Conservation (phyloP, 2,113 vertebrate genomes). For the Poecile atricapillus region DNA sequence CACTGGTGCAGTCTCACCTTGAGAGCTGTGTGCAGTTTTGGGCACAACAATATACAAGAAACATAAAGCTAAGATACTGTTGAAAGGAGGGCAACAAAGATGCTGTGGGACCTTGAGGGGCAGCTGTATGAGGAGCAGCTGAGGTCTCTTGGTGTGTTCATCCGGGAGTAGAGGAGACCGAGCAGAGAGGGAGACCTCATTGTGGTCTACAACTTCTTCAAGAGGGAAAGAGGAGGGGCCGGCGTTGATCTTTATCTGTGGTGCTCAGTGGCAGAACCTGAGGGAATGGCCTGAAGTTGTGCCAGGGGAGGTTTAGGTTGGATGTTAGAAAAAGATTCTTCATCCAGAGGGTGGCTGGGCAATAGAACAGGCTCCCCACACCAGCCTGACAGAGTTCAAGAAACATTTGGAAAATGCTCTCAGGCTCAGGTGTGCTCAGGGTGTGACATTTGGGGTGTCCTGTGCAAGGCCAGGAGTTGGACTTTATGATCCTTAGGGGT, state of each 20-base stretch:
- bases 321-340: not conserved
- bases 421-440: too few relatives aligned
- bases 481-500: not conserved
- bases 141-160: not conserved
- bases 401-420: not conserved
- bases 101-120: not conserved
- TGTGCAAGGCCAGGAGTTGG: not conserved
- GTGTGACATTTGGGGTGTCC: not conserved
- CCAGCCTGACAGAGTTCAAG: not conserved
- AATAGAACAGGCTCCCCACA: not conserved
- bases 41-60: not conserved
- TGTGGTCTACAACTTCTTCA: not conserved
- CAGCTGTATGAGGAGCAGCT: rapidly evolving
- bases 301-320: not conserved
- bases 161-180: not conserved
- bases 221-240: not conserved
- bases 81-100: not conserved
- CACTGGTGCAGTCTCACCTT: not conserved
- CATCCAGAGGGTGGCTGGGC: rapidly evolving
- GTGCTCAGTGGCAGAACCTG: not conserved
- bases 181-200: not conserved
- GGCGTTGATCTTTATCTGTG: not conserved
- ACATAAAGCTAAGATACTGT: not conserved
- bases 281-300: not conserved
- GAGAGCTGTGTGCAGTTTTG: not conserved